Evolutionary conservation across 2,888 invertebrate genomes (phyloP).

Genomic region (Eupithecia subfuscata): DNA sequence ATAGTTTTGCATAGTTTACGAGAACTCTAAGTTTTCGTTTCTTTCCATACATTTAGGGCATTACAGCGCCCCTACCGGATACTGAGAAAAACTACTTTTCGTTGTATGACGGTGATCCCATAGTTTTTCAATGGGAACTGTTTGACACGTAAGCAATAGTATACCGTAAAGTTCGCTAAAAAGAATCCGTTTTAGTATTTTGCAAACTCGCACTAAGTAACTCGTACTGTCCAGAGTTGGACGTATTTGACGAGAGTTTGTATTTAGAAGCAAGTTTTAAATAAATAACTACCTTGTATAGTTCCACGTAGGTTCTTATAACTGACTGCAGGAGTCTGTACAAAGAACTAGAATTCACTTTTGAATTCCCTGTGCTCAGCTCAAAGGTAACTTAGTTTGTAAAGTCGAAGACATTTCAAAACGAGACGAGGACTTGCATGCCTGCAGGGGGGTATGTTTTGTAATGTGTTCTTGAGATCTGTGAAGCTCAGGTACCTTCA

Average conservation of each 20-base stretch:
- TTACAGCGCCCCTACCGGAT: too few relatives aligned
- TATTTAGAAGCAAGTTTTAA: not conserved
- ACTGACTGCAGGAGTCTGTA: slow-evolving; percentile 16
- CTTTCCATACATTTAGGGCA: too few relatives aligned
- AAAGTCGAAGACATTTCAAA: slow-evolving; percentile 19
- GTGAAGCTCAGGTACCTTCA: not conserved
- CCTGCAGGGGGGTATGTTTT: not conserved
- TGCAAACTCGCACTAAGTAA: not conserved
- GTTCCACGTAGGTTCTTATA: slow-evolving; percentile 6
- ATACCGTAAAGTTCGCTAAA: too few relatives aligned
- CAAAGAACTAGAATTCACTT: slow-evolving; percentile 34
- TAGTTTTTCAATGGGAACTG: too few relatives aligned
- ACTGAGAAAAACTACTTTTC: too few relatives aligned
- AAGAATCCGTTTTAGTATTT: not conserved
- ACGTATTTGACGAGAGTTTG: not conserved
- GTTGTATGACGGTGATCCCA: too few relatives aligned
- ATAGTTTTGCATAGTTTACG: too few relatives aligned
- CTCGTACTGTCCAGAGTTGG: not conserved
- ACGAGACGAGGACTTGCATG: slow-evolving; percentile 10
- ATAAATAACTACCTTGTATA: slow-evolving; percentile 14
- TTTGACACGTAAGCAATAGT: too few relatives aligned
- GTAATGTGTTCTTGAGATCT: not conserved
- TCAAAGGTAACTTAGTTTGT: slow-evolving; percentile 33
- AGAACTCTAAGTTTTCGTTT: too few relatives aligned
- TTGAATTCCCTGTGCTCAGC: slow-evolving; percentile 29